These are phyloP conservation scores for Epiblema foenella DNA, from an alignment of 2,888 invertebrate species.

Conservation along the genomic window DNA sequence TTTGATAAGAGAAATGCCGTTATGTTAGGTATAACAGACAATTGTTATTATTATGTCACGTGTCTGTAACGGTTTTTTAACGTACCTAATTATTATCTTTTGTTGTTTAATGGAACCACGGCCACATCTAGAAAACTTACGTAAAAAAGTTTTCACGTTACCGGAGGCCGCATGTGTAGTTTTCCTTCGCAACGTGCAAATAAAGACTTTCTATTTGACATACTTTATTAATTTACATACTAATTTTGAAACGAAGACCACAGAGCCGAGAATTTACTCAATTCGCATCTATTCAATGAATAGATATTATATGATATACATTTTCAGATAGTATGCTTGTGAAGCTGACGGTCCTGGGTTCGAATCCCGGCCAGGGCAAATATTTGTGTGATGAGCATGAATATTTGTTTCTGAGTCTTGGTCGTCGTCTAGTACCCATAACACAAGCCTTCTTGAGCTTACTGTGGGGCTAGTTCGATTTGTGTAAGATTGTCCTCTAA, in stretches of 20 bases:
- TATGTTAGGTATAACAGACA: constrained; percentile 4
- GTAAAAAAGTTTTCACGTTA: constrained; percentile 4
- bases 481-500: no score
- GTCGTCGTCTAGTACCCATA: no score
- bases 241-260: background rate
- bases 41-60: background rate
- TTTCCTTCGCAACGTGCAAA: constrained; percentile 2
- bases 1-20: constrained; percentile 20
- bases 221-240: constrained; percentile 11
- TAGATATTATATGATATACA: no score
- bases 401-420: no score
- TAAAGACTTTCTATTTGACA: constrained; percentile 18
- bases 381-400: no score
- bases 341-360: no score
- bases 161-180: background rate
- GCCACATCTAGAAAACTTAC: background rate
- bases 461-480: no score
- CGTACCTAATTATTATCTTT: background rate
- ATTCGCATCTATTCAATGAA: background rate
- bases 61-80: constrained; percentile 1
- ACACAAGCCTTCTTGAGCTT: no score
- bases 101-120: background rate
- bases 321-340: background rate
- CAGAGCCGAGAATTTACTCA: no score
- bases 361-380: no score